Conservation (phyloP, 2,797 vertebrate species). For the Spea hammondii region DNA sequence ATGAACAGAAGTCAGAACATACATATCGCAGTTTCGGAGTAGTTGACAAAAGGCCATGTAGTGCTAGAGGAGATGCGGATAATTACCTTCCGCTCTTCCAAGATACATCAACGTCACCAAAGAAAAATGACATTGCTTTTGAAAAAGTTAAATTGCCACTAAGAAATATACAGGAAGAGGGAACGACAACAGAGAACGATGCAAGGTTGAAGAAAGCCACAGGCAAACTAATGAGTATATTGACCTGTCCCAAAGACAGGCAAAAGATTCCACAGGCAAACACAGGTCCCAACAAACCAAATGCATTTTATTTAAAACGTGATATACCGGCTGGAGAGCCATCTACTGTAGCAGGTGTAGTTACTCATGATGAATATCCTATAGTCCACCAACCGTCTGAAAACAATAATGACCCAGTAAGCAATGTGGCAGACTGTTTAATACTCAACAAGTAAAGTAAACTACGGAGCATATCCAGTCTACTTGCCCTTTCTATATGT, state of each 20-base stretch:
- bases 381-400: slow-evolving; percentile 10
- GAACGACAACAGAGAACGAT: background rate
- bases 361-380: background rate
- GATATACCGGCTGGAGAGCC: background rate
- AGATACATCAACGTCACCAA: slow-evolving; percentile 7
- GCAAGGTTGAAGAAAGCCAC: background rate
- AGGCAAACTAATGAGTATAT: slow-evolving; percentile 25
- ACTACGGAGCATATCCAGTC: background rate
- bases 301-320: slow-evolving; percentile 24
- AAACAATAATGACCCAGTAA: slow-evolving; percentile 3
- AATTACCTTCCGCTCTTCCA: slow-evolving; percentile 7
- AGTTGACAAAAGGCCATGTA: slow-evolving; percentile 3
- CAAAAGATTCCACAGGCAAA: background rate
- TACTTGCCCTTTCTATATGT: too few species aligned
- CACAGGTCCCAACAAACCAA: slow-evolving; percentile 10
- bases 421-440: slow-evolving; percentile 22
- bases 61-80: slow-evolving; percentile 29
- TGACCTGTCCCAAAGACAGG: slow-evolving; percentile 23
- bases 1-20: background rate
- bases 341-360: background rate
- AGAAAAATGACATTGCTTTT: slow-evolving; percentile 7
- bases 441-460: slow-evolving; percentile 22
- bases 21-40: background rate
- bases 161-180: slow-evolving; percentile 15
- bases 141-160: background rate